Base-by-base conservation (phyloP, 2,113 vertebrate genomes). In the Fulica atra region DNA sequence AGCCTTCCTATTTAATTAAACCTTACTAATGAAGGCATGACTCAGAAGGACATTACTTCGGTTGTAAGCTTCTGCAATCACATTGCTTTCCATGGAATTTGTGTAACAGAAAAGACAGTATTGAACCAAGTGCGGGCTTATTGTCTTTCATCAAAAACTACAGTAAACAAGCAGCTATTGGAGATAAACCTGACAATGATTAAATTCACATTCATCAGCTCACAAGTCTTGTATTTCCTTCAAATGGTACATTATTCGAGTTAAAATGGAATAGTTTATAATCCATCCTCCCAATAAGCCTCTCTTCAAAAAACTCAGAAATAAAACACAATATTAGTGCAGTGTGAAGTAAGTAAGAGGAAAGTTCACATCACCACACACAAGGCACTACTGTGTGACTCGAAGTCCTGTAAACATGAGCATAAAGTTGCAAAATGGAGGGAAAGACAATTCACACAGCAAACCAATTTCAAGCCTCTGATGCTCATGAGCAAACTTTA, bases 1-100 rank as follows among this genome's bases (percentile, higher is more conserved):
- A 96, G 56, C 63, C 26, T 92, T 93, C 72, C 42, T 90, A 54
- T 90, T 86, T 94, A 97, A 93, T 95, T 72, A 78, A 23, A 5
- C 51, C n/a, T 69, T 70, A 35, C 24, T 79, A 81, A 88, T 57
- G 56, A 95, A 74, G 25, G 31, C 25, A 33, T 56, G 66, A 90
- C 53, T 88, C 72, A 88, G 18, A 38, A 83, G 42, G 89, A 68
- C 56, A 71, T 78, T 60, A 66, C 60, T 95, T 87, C 19, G 65
- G 46, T 66, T 78, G 14, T 38, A 92, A 74, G 35, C 54, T 48
- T 51, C 26, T 57, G 42, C 80, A 88, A 53, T 28, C 72, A 73
- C 61, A 71, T 25, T 36, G 26, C 53, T 88, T 84, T 57, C 60
- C 60, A 50, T 26, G n/a, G 60, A 78, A 61, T 8, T 64, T 0